Evolutionary conservation across 2,113 vertebrate genomes (phyloP).

Genomic region (Otolemur garnettii): DNA sequence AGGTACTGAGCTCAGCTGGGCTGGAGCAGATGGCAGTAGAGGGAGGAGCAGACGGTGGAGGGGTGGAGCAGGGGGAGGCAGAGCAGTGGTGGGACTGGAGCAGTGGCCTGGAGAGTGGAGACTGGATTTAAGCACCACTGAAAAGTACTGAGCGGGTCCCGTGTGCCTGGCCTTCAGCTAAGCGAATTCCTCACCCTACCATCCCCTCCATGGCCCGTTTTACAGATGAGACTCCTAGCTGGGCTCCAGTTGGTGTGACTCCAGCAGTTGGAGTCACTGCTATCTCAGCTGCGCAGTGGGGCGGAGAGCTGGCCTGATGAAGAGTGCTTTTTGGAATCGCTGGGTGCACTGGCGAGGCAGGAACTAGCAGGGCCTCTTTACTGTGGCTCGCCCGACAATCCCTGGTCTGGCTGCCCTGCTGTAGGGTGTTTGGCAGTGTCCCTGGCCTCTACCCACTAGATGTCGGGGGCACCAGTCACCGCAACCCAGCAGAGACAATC

Average conservation of each 20-base stretch:
- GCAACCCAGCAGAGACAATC: not conserved
- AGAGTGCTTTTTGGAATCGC: not conserved
- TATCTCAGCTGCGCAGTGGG: not conserved
- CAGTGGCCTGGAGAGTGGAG: rapidly evolving
- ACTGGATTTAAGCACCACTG: not conserved
- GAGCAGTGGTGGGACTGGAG: rapidly evolving
- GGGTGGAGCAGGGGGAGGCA: not conserved
- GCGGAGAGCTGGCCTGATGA: not conserved
- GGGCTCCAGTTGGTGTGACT: rapidly evolving
- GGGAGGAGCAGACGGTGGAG: not conserved
- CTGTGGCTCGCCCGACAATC: rapidly evolving
- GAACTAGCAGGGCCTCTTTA: not conserved
- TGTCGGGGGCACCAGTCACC: not conserved
- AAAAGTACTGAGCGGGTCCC: rapidly evolving
- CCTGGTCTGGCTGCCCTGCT: rapidly evolving
- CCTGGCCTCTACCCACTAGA: not conserved
- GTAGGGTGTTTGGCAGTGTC: not conserved
- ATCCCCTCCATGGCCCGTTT: rapidly evolving
- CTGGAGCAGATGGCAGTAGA: too few species aligned
- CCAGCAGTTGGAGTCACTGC: not conserved
- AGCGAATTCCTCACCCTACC: rapidly evolving
- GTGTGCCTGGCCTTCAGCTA: rapidly evolving
- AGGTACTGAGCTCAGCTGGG: not conserved
- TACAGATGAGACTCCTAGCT: not conserved
- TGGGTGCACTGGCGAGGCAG: not conserved